Evolutionary conservation across 2,888 invertebrate genomes (phyloP), one percentile per base, ranked within the genome.

Genomic region (Latrodectus elegans): DNA sequence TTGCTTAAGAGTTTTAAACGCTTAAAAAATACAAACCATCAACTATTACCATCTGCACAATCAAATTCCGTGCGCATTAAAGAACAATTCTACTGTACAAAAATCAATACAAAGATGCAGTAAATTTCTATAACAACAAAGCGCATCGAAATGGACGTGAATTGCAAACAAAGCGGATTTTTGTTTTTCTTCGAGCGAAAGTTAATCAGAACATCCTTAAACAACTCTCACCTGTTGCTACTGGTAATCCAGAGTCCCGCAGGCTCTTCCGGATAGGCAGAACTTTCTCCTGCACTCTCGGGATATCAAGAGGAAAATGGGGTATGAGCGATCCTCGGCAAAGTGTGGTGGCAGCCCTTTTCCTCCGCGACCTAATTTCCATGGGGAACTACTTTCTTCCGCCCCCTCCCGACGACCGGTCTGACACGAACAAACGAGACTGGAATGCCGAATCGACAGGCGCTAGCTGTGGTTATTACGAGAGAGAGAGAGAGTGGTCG

Each of bases 321-420:
- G 26, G 14, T 38, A 26, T 38, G 67, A 64, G 64, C 74, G 64
- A 60, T 60, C 60, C 60, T 15, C 60, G n/a, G 38, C 38, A 38
- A 38, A 38, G 38, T 38, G 60, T 60, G 60, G 60, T 60, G 60
- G 60, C 12, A 15, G 60, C 72, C 38, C 80, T 75, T 78, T 78
- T 77, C 81, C 86, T 77, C 80, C 80, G 71, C 76, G 80, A 76
- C 80, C 80, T 76, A 81, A 64, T 87, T 86, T 86, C 80, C 60
- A 60, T 73, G 53, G 52, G 75, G 86, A 77, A 81, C 81, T 76
- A 81, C 77, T 81, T 83, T 76, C 53, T 65, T 72, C 72, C 78
- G 38, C 52, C 53, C 51, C 71, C 26, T 53, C 49, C 79, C 22
- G 52, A 8, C 64, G 79, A 79, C 83, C 86, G 72, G 81, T 77